Conservation (phyloP, 2,113 vertebrate species). For the Myiozetetes cayanensis region DNA sequence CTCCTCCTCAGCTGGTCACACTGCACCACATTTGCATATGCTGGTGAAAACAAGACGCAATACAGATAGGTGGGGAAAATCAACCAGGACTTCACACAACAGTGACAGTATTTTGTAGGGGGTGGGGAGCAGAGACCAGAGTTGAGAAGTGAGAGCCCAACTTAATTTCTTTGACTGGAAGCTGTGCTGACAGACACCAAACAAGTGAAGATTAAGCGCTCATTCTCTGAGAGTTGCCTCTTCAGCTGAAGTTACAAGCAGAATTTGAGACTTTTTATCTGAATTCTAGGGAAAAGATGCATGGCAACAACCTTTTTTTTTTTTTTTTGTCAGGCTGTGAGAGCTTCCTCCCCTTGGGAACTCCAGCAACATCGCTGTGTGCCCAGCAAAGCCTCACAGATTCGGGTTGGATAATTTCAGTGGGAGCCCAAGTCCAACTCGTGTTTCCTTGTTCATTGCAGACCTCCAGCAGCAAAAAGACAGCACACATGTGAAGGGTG, state of each 20-base stretch:
- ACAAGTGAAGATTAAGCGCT: not conserved
- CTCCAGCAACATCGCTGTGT: rapidly evolving
- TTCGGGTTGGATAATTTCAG: not conserved
- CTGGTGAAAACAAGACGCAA: not conserved
- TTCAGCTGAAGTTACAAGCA: not conserved
- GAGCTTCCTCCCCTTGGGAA: not conserved
- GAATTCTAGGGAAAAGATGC: rapidly evolving
- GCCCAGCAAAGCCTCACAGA: not conserved
- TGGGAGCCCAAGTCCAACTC: not conserved
- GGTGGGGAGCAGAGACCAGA: not conserved
- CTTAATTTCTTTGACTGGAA: not conserved
- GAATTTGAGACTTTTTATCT: not conserved
- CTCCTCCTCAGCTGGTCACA: not conserved
- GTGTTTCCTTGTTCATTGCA: not conserved
- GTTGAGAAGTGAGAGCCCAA: not conserved
- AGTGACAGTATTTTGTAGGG: not conserved
- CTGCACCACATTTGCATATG: not conserved
- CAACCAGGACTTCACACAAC: not conserved
- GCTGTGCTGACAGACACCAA: slow-evolving; percentile 7
- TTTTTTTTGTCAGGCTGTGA: not conserved
- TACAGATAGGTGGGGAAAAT: not conserved
- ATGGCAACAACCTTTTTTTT: not conserved
- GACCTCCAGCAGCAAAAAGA: not conserved
- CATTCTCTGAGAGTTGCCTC: not conserved
- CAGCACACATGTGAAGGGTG: rapidly evolving